Evolutionary conservation across 2,888 invertebrate genomes (phyloP).

Genomic region (Hydrotaea diabolus): DNA sequence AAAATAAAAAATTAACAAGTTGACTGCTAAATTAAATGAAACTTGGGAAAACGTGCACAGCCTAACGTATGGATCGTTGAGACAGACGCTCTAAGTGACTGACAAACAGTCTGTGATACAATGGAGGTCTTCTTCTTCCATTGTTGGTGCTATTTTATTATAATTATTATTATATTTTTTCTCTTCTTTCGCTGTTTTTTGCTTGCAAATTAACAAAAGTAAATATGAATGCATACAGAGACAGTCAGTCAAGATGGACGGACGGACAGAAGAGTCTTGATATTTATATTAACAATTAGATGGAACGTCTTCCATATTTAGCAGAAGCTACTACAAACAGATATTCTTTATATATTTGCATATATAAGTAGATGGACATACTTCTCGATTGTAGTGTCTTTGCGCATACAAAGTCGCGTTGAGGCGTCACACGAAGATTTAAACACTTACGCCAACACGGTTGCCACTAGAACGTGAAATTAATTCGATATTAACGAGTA

Average conservation of each 20-base stretch:
- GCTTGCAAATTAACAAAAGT: conserved; percentile 48
- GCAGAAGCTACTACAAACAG: neutral
- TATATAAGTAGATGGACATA: neutral
- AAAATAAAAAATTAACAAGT: conserved; percentile 52
- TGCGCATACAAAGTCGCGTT: neutral
- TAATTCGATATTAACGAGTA: conserved; percentile 9
- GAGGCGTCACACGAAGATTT: neutral
- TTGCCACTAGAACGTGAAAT: conserved; percentile 27
- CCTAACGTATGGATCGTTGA: conserved; percentile 54
- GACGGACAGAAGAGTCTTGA: conserved; percentile 14
- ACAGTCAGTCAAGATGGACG: neutral
- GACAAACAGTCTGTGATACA: conserved; percentile 61
- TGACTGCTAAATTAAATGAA: conserved; percentile 56
- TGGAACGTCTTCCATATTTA: conserved; percentile 41
- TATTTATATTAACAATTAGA: conserved; percentile 61
- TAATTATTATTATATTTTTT: conserved; percentile 32
- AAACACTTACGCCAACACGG: neutral
- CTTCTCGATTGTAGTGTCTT: neutral
- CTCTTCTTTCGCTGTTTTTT: conserved; percentile 11
- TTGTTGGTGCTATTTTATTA: conserved; percentile 33
- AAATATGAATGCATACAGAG: conserved; percentile 45
- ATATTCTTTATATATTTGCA: too few species aligned
- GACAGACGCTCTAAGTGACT: conserved; percentile 56
- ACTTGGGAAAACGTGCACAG: conserved; percentile 60
- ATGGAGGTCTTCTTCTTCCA: conserved; percentile 55